Base-by-base conservation (phyloP, 2,888 invertebrate genomes). In the Thalpophila matura region DNA sequence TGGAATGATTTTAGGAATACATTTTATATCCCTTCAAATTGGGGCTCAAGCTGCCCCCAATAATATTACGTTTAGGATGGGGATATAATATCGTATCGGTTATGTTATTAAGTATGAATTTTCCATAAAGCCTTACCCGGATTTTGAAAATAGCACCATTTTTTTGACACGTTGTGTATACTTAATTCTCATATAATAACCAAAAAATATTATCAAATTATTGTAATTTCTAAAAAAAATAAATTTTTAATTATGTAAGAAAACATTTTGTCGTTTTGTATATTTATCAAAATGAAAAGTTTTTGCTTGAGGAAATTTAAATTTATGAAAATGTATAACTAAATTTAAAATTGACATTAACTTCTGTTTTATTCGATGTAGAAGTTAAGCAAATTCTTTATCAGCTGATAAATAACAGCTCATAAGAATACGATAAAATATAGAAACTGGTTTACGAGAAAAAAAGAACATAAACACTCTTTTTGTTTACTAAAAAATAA, bases 11-110 rank as follows among this genome's bases (percentile, higher is more conserved):
- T 35, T 26, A 18, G 9, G 24, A 22, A 31, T 26, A 12, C 4
- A 38, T 16, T 37, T 42, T 37, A 33, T 40, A 27, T 35, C 6
- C 16, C 10, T 54, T 62, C 29, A 18, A 55, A 45, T 38, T 2
- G 10, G 24, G 10, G 18, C 27, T 20, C 20, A 31, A 31, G 22
- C 14, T 24, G 33, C n/a, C 47, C 14, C 40, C 51, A 67, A 62
- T 72, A 67, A 70, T 65, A 65, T 51, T 35, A 35, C 46, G 55
- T 55, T 72, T 67, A 51, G 47, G 57, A 26, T 37, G 49, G 46
- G 42, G 43, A 14, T 46, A 51, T 61, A 66, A 72, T 58, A 31
- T 16, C 38, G 20, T 33, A 61, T 56, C 29, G 43, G 20, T 59
- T 27, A 18, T 35, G 31, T 29, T 40, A 62, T 62, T 33, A 47